Base-by-base conservation (phyloP, 2,888 invertebrate species). In the Mesoligia furuncula region DNA sequence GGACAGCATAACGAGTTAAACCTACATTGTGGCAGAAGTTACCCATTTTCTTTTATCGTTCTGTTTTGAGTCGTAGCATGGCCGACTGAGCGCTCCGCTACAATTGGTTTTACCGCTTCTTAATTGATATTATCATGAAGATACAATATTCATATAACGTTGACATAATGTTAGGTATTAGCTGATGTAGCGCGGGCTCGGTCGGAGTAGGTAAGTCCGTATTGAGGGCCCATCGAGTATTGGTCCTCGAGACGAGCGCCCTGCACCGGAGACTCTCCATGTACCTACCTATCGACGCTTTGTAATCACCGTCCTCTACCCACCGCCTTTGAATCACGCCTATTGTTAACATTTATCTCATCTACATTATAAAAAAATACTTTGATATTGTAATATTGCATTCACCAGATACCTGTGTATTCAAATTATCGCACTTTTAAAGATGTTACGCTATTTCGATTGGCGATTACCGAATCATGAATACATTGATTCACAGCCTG, bases 181-280 rank as follows among this genome's bases (percentile, higher is more conserved):
- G 86, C 85, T 89, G 91, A 90, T 88, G 88, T 89, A 85, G 86
- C 83, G 83, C 59, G 73, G 77, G 62, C 64, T 67, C 42, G 39
- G 2, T 39, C 20, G 85, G 86, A 89, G 90, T 91, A 91, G 89
- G 91, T 88, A 90, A 87, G 90, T 81, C 83, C 73, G 80, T 80
- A 81, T 89, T 83, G 90, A 93, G 94, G 90, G 91, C 89, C 90
- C 89, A 94, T 94, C 92, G 89, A 96, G 95, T 93, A 93, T 93
- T 92, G 90, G 93, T 90, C 91, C 96, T 96, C 87, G 91, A 95
- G 93, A 94, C 93, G 86, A 94, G 94, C 93, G 92, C 94, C 90
- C 92, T 93, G 93, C 92, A 92, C 87, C 91, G 76, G 91, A 95
- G 94, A 91, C 92, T 89, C 90, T 92, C 92, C 88, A 92, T 71